Base-by-base conservation (phyloP, 2,888 invertebrate genomes). In the Adelognathus sp. region DNA sequence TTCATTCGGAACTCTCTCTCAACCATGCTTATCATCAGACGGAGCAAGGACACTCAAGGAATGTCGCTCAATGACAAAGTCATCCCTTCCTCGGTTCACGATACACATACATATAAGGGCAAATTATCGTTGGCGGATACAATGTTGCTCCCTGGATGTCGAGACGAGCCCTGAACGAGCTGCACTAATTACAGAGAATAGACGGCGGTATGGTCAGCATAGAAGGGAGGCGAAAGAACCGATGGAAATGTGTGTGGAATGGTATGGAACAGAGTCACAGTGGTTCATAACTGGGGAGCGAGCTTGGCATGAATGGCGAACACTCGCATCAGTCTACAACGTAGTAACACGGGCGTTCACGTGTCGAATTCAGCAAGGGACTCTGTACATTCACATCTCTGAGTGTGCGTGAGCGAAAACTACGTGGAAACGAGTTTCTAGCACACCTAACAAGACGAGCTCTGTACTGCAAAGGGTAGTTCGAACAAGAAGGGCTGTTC, bases 281-380 rank as follows among this genome's bases (percentile, higher is more conserved):
- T 69, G 41, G 27, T 54, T n/a, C n/a, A 44, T 69, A 16, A 27
- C 44, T 41, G 36, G 64, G 64, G 24, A 21, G 50, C 33, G 24
- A 46, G 31, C 44, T 18, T 14, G 6, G 64, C 21, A 36, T 24
- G 33, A 39, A 36, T 16, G 36, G 52, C 41, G 41, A 63, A 44
- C 31, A 31, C 64, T 52, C 56, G 54, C 80, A 80, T 80, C 70
- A 73, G 76, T 73, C 73, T 73, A 73, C 70, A 76, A 73, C 73
- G 73, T 31, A 64, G 33, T 29, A 64, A 56, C 63, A 54, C 52
- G 50, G 63, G 76, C 67, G 64, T 79, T 67, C 64, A 79, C 66
- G 50, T 76, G 75, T 79, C 56, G 67, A 71, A 79, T 75, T 76
- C 36, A 39, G 50, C 24, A 24, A 6, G 36, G 50, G 36, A 21